Percentiles rank a stretch among this genome's conserved stretches.
phyloP scores from a whole-genome alignment of 2,888 invertebrate genomes.

The Diarsia rubi region DNA sequence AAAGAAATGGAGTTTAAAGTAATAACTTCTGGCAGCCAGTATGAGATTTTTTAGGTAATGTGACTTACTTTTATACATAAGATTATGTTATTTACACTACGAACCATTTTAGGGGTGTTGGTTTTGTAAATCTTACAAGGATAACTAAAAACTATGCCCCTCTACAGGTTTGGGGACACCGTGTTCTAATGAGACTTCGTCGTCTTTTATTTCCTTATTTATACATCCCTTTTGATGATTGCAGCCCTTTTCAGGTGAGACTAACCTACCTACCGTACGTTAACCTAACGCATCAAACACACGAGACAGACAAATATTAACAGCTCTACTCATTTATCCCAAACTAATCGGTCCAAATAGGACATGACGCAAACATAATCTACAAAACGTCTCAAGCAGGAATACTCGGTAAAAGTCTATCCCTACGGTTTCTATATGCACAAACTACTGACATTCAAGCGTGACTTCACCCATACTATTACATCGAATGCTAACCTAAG shows the following conservation, averaged over 20 bases:
- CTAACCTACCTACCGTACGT: too few species aligned
- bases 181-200: neutral
- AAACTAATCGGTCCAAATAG: neutral
- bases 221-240: neutral
- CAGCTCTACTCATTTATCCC: neutral
- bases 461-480: neutral
- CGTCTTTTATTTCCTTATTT: neutral
- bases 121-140: neutral
- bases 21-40: too few species aligned
- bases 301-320: neutral
- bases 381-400: neutral
- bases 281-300: neutral
- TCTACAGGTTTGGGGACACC: conserved; percentile 7
- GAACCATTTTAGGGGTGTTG: too few species aligned
- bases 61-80: neutral
- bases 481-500: neutral
- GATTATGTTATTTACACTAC: neutral
- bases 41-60: too few species aligned
- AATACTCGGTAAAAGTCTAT: neutral
- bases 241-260: too few species aligned
- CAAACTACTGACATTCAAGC: conserved; percentile 1
- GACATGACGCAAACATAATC: neutral
- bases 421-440: neutral
- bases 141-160: neutral
- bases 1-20: too few species aligned